Conservation (phyloP, 23 tunicate genomes). For the Halocynthia aurantium region DNA sequence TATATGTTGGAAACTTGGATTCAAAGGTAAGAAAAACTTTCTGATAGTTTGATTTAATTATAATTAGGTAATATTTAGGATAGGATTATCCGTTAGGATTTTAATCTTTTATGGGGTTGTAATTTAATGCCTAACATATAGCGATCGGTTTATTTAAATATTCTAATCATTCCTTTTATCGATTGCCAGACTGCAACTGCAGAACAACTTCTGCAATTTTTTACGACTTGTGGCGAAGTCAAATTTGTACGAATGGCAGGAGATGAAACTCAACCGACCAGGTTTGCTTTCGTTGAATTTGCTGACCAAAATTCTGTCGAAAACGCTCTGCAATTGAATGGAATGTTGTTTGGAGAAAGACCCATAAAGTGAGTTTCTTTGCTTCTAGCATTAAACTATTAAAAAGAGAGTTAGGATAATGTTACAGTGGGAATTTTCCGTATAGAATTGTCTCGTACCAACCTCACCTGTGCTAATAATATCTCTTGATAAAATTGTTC, state of each 20-base stretch:
- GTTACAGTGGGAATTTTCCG: too few species aligned
- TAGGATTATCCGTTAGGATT: neutral
- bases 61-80: neutral
- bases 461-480: too few species aligned
- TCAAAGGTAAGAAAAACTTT: conserved; percentile 40
- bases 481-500: too few species aligned
- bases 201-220: conserved; percentile 55
- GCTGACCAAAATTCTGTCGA: conserved; percentile 32
- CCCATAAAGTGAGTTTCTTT: conserved; percentile 43
- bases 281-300: conserved; percentile 84
- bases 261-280: conserved; percentile 71
- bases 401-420: too few species aligned
- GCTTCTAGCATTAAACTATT: too few species aligned
- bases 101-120: neutral
- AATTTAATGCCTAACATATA: neutral
- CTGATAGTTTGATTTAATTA: neutral
- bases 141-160: neutral
- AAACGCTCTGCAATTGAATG: conserved; percentile 66
- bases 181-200: conserved; percentile 57
- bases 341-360: conserved; percentile 52
- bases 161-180: neutral
- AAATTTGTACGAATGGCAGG: conserved; percentile 79
- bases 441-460: too few species aligned
- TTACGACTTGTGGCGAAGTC: conserved; percentile 69
- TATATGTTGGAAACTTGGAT: conserved; percentile 88